These are phyloP conservation scores for Drosophila novamexicana DNA, from an alignment of 1,140 invertebrate genomes.

Conservation along the genomic window DNA sequence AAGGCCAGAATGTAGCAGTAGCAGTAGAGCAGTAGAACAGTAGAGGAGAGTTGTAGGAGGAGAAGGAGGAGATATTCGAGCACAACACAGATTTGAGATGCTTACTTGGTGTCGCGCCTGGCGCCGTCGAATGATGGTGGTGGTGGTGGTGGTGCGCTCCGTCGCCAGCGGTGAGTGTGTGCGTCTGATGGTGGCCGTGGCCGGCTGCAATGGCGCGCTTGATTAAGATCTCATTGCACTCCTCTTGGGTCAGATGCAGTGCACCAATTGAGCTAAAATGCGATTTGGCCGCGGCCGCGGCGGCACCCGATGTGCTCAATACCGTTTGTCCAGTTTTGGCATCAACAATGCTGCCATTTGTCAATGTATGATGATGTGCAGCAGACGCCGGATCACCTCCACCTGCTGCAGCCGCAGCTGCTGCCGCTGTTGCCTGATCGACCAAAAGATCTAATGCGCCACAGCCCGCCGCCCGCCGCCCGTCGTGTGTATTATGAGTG, in stretches of 20 bases:
- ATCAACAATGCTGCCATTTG: slow-evolving; percentile 83
- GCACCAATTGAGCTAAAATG: slow-evolving; percentile 88
- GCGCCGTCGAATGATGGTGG: slow-evolving; percentile 62
- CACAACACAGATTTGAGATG: slow-evolving; percentile 79
- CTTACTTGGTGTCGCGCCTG: slow-evolving; percentile 83
- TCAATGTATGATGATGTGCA: slow-evolving; percentile 76
- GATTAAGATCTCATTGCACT: slow-evolving; percentile 91
- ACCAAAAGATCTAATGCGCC: slow-evolving; percentile 76
- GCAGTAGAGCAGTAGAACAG: slow-evolving; percentile 3
- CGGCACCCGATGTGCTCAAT: slow-evolving; percentile 69
- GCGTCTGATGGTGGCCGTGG: slow-evolving; percentile 83
- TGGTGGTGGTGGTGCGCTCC: slow-evolving; percentile 56
- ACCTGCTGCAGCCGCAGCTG: slow-evolving; percentile 67
- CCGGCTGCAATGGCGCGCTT: slow-evolving; percentile 85
- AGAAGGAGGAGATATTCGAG: slow-evolving; percentile 28
- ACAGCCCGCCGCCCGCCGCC: slow-evolving; percentile 46
- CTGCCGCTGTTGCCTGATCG: slow-evolving; percentile 76
- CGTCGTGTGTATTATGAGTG: slow-evolving; percentile 27
- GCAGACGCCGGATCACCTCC: slow-evolving; percentile 61
- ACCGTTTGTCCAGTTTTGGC: slow-evolving; percentile 83
- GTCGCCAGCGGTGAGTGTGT: slow-evolving; percentile 78
- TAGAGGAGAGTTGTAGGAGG: slow-evolving; percentile 25
- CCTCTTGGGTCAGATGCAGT: slow-evolving; percentile 89
- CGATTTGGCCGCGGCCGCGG: slow-evolving; percentile 73
- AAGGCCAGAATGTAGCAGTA: slow-evolving; percentile 11